Percentiles rank a stretch among this genome's conserved stretches.
Conservation (phyloP, 2,113 vertebrate genomes). For the Neotragus moschatus region DNA sequence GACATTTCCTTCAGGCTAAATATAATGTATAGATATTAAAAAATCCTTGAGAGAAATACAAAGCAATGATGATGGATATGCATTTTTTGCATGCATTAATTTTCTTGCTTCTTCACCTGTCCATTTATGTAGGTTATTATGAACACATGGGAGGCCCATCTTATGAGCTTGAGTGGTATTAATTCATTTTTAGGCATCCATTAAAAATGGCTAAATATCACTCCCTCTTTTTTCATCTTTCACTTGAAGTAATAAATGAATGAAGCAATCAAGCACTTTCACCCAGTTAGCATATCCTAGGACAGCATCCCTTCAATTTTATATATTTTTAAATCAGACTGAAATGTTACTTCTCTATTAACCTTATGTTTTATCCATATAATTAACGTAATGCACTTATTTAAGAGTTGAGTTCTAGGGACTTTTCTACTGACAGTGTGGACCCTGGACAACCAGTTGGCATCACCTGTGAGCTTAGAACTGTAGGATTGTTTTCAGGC, state of each 20-base stretch:
- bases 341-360: background rate
- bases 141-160: background rate
- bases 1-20: slow-evolving; percentile 48
- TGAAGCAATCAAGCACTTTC: background rate
- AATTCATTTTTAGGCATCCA: background rate
- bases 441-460: background rate
- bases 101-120: slow-evolving; percentile 55
- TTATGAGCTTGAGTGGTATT: slow-evolving; percentile 6
- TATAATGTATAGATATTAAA: slow-evolving; percentile 36
- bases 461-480: background rate
- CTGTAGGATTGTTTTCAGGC: background rate
- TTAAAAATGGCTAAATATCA: slow-evolving; percentile 3
- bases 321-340: background rate
- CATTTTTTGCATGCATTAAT: slow-evolving; percentile 5
- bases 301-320: background rate
- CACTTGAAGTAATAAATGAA: background rate
- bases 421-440: background rate
- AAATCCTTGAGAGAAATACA: slow-evolving; percentile 28
- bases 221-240: background rate
- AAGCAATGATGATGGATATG: slow-evolving; percentile 46
- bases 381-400: background rate
- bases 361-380: background rate
- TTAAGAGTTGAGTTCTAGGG: background rate
- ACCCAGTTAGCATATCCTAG: background rate
- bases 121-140: slow-evolving; percentile 43